Conservation (phyloP, 2,113 vertebrate genomes). For the Pristiophorus japonicus region DNA sequence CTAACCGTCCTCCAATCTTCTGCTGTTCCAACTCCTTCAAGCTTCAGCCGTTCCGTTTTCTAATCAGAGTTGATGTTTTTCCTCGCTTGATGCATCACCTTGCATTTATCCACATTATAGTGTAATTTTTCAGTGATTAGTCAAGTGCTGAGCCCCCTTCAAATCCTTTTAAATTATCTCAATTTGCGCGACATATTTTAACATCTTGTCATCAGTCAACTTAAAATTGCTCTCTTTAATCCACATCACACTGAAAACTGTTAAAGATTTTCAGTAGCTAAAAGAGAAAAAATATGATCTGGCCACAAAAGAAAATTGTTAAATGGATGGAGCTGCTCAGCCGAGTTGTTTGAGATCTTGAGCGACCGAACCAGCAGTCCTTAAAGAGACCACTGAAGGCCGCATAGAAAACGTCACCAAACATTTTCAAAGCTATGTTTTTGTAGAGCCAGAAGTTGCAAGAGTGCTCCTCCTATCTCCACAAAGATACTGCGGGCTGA, state of each 20-base stretch:
- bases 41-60: neutral
- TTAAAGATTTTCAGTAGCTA: neutral
- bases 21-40: neutral
- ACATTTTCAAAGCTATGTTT: too few species aligned
- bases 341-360: neutral
- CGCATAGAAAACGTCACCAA: neutral
- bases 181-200: neutral
- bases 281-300: neutral
- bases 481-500: too few species aligned
- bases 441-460: too few species aligned
- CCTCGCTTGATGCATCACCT: neutral
- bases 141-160: neutral
- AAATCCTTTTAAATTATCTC: neutral
- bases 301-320: neutral
- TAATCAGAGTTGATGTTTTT: neutral
- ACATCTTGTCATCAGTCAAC: neutral
- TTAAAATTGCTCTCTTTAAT: neutral
- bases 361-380: neutral
- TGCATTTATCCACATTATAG: neutral
- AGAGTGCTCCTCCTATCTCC: too few species aligned
- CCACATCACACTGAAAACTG: neutral
- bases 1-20: neutral
- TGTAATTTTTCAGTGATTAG: neutral
- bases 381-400: neutral
- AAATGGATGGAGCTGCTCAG: neutral